These are phyloP conservation scores for Leptocoma aspasia DNA, from an alignment of 2,113 vertebrate species.

Conservation along the genomic window DNA sequence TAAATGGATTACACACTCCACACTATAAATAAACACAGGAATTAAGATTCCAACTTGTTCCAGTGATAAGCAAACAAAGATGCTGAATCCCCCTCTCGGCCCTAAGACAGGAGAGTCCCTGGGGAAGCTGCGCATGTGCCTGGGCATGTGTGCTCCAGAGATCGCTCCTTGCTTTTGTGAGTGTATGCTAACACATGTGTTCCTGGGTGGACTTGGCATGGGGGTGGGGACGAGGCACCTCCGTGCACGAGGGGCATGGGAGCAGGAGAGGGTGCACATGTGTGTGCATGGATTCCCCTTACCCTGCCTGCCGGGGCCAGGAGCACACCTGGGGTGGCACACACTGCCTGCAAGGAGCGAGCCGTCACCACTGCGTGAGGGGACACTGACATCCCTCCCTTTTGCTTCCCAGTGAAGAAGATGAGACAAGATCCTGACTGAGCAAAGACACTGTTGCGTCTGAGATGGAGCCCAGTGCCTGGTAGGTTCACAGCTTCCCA, in stretches of 20 bases:
- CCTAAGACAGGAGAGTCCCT: constrained; percentile 18
- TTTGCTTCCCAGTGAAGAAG: constrained; percentile 69
- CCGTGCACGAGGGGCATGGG: accelerated
- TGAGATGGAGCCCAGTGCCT: constrained; percentile 68
- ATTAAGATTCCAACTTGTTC: constrained; percentile 60
- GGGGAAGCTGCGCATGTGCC: not conserved
- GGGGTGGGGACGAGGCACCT: accelerated
- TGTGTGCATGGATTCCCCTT: not conserved
- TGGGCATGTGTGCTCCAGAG: not conserved
- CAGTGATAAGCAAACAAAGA: constrained; percentile 59
- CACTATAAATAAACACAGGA: constrained; percentile 62
- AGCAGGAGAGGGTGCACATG: not conserved
- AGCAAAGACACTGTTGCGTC: constrained; percentile 38
- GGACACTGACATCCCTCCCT: not conserved
- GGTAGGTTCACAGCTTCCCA: constrained; percentile 64
- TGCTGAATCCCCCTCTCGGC: not conserved
- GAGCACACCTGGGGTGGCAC: not conserved
- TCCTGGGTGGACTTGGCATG: accelerated
- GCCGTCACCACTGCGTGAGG: accelerated
- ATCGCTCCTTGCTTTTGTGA: not conserved
- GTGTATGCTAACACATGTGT: accelerated
- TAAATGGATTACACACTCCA: constrained; percentile 61
- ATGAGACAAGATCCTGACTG: constrained; percentile 63
- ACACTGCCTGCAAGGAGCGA: not conserved
- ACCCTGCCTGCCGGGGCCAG: accelerated